Base-by-base conservation (phyloP, 2,113 vertebrate species). In the Dasyprocta punctata region DNA sequence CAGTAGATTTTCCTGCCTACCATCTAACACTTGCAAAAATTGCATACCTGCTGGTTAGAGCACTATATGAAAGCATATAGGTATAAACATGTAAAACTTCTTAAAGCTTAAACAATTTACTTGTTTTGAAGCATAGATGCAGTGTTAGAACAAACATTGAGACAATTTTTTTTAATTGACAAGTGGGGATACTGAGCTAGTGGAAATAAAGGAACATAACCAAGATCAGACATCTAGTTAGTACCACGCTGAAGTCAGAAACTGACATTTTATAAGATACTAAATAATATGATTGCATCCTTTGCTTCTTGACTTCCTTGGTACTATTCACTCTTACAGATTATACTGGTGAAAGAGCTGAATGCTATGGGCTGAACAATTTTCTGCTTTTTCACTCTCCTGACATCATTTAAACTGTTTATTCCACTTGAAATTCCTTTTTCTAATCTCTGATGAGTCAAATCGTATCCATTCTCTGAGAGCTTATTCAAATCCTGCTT, bases 161-260 rank as follows among this genome's bases (percentile, higher is more conserved):
- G 61, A 52, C 9, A 22, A 17, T 24, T 73, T 84, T 92, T 69
- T 20, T 65, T 56, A 56, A 88, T 14, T 97, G 17, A 89, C 38
- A 54, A 20, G 82, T 33, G 61, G 63, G 80, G 36, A 83, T 60
- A n/a, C 41, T n/a, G 44, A 81, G 44, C 78, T 36, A 90, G 3
- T 1, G 75, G 75, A 85, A 91, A 69, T 44, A 84, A 95, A 81
- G 26, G 24, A 69, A 87, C 7, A 67, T 38, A 69, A 83, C 63
- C 30, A 94, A 89, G 56, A 41, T 77, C 65, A 92, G 22, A 91
- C 6, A 65, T 14, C 54, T 88, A 69, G 33, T 89, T 30, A 82
- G 26, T 83, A 17, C 6, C 92, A n/a, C 69, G 81, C 24, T 93
- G 19, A 89, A 96, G 89, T 78, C 56, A 95, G 86, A 93, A 94